Evolutionary conservation across 2,888 invertebrate species (phyloP).

Genomic region (Psylliodes chrysocephalus): DNA sequence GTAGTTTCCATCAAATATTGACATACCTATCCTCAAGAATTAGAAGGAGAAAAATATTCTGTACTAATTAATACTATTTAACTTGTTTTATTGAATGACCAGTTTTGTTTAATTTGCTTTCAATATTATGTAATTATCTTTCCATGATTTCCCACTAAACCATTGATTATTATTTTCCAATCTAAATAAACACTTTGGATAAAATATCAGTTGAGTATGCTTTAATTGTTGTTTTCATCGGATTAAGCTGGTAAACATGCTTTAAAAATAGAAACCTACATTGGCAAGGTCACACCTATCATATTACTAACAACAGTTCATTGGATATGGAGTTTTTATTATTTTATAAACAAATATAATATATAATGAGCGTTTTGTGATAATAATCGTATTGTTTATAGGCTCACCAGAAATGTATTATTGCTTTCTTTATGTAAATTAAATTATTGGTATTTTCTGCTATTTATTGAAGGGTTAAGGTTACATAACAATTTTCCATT

Average conservation of each 20-base stretch:
- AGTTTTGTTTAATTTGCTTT: too few species aligned
- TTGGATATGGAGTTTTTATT: conserved; percentile 43
- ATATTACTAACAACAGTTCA: conserved; percentile 44
- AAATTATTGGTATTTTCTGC: too few species aligned
- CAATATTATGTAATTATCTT: too few species aligned
- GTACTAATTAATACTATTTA: too few species aligned
- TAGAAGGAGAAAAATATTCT: too few species aligned
- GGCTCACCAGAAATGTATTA: not conserved
- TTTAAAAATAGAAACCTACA: conserved; percentile 40
- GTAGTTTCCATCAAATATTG: too few species aligned
- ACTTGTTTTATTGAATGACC: too few species aligned
- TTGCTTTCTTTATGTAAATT: not conserved
- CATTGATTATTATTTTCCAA: not conserved
- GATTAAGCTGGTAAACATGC: conserved; percentile 38
- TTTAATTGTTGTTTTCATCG: conserved; percentile 38
- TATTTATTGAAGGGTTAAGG: too few species aligned
- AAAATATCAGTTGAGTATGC: conserved; percentile 12
- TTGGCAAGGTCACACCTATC: conserved; percentile 47
- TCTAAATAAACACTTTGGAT: conserved; percentile 20
- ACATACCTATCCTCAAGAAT: too few species aligned
- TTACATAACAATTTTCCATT: too few species aligned
- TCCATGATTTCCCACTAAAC: not conserved
- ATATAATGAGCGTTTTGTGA: not conserved
- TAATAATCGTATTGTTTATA: conserved; percentile 5
- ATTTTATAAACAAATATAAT: conserved; percentile 41